These are phyloP conservation scores for Tupaia chinensis DNA, from an alignment of 2,113 vertebrate species.

Conservation along the genomic window DNA sequence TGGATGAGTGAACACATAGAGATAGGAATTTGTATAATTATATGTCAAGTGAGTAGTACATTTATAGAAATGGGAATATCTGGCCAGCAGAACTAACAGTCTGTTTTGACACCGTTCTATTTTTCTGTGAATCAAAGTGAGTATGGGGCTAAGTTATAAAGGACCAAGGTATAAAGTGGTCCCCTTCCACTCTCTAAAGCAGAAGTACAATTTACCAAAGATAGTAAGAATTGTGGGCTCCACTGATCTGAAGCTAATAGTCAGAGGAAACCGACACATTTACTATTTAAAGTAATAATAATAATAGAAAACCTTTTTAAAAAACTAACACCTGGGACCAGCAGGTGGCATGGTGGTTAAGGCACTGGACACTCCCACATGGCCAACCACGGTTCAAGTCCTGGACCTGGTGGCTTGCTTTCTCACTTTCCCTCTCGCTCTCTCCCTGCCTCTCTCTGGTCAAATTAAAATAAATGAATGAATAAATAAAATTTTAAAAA, in stretches of 20 bases:
- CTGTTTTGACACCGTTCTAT: not conserved
- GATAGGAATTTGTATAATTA: not conserved
- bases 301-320: not conserved
- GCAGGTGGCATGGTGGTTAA: too few relatives aligned
- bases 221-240: not conserved
- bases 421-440: too few relatives aligned
- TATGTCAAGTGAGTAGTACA: not conserved
- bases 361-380: too few relatives aligned
- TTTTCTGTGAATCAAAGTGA: not conserved
- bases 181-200: not conserved
- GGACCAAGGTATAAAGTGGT: not conserved
- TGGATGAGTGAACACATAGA: not conserved
- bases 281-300: not conserved
- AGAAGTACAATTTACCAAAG: not conserved
- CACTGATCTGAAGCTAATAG: not conserved
- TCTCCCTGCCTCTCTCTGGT: too few relatives aligned
- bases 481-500: too few relatives aligned
- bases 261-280: not conserved
- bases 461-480: too few relatives aligned
- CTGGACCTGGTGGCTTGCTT: too few relatives aligned
- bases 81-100: not conserved
- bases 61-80: not conserved
- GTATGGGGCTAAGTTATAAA: not conserved
- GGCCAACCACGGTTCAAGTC: too few relatives aligned
- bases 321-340: not conserved